These are phyloP conservation scores for Spisula subtruncata DNA, from an alignment of 2,888 invertebrate species.

Conservation along the genomic window DNA sequence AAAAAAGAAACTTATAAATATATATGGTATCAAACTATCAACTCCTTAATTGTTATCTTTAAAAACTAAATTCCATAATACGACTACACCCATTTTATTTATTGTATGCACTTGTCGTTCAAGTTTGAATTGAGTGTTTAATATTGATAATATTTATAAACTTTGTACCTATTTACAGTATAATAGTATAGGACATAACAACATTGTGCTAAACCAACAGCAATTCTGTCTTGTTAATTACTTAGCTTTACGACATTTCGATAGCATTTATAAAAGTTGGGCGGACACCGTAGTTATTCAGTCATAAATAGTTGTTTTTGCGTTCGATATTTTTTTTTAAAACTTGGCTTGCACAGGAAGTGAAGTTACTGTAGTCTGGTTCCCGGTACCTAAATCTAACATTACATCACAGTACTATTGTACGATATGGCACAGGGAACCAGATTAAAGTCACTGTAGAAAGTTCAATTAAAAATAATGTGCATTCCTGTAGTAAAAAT, in stretches of 20 bases:
- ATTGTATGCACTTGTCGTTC: not conserved
- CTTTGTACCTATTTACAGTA: too few relatives aligned
- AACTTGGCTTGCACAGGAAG: not conserved
- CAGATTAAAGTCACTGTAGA: not conserved
- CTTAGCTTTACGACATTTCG: not conserved
- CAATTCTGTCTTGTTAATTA: not conserved
- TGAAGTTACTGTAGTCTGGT: too few relatives aligned
- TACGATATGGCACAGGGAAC: too few relatives aligned
- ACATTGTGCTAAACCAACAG: not conserved
- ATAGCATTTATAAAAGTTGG: conserved; percentile 1
- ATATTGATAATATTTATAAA: not conserved
- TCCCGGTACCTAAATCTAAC: too few relatives aligned
- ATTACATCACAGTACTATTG: too few relatives aligned
- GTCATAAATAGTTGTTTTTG: not conserved
- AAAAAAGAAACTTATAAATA: not conserved
- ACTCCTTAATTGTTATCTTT: not conserved
- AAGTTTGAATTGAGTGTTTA: not conserved
- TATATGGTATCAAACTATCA: not conserved
- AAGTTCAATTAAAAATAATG: conserved; percentile 16
- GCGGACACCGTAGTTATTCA: not conserved
- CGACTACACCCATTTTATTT: conserved; percentile 1
- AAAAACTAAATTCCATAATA: conserved; percentile 5
- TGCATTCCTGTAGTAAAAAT: not conserved
- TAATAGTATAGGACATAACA: not conserved
- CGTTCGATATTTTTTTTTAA: not conserved